Evolutionary conservation across 2,797 vertebrate genomes (phyloP), one percentile per base, ranked within the genome.

Genomic region (Cheirogaleus major): DNA sequence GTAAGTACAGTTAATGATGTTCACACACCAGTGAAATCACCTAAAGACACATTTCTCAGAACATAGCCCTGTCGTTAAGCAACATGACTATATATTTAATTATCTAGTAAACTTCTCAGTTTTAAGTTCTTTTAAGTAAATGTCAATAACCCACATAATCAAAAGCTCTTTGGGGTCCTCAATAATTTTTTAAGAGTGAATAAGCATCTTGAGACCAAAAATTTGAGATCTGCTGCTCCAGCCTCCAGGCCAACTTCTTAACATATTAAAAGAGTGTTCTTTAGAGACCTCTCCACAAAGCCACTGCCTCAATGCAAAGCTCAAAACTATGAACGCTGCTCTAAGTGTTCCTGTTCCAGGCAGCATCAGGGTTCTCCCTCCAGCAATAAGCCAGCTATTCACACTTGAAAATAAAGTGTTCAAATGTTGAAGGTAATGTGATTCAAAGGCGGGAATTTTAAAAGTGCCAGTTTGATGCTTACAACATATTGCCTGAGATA

Each of bases 111-210:
- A 85, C 2, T 75, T 89, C 35, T 91, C 35, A 67, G 35, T 73
- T 92, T 89, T 93, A 78, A 85, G 13, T 67, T 91, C 65, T 55
- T 81, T 20, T 84, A 86, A 78, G 79, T 84, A 87, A 88, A 78
- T 91, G 55, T 41, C 41, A 48, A 57, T 61, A 82, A 87, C 20
- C 20, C 52, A 35, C 7, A 63, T 65, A 78, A 78, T 52, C 32
- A 61, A 94, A 90, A 55, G 10, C 6, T 89, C 41, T 78, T 59
- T 69, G 13, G 48, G 6, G 38, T 41, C 32, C 13, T 65, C 48
- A 82, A 20, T 38, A 57, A 55, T 38, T 79, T 80, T 81, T 95
- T 63, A 86, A 65, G 35, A 69, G 27, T 76, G 15, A 73, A 93
- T 88, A 86, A 2, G 14, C 35, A 35, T 41, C 72, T 75, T 73